Evolutionary conservation across 2,113 vertebrate species (phyloP), one percentile per base, ranked within the genome.

Genomic region (Craseonycteris thonglongyai): DNA sequence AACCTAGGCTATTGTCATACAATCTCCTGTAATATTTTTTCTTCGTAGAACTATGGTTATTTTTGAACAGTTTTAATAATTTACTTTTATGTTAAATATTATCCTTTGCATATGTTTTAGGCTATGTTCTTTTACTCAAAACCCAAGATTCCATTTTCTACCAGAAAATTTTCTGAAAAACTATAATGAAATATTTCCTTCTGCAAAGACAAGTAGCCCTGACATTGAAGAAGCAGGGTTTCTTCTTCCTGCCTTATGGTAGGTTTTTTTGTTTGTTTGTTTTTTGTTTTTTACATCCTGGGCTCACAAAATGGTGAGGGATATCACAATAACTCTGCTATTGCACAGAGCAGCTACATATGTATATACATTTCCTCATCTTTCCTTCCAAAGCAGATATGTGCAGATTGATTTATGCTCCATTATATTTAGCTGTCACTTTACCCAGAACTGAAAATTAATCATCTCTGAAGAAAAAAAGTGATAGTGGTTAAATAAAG

Each of bases 351-450:
- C 66, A 4, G 16, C 81, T 47, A 26, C 45, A 28, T 51, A 21
- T 56, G 16, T 71, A 30, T 54, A 47, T 38, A 33, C 11, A 28
- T 30, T 72, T 35, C 5, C 33, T 90, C 40, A 54, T 61, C 76
- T 93, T 88, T 88, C n/a, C n/a, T 63, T 63, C 38, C 66, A 84
- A 47, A 79, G 35, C 69, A 89, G 83, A 79, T 86, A 79, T 79
- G 84, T 89, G n/a, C 61, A 47, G 79, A 85, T 16, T 84, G 82
- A 91, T 94, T 94, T 35, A 81, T 79, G 63, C 47, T 76, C 24
- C 88, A 56, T 88, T 94, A 40, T 91, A 72, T 93, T 78, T 88
- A 95, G 78, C 86, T 93, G 95, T 94, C 86, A 63, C 49, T 88
- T 92, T 82, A 80, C 47, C 79, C 56, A 40, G 68, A 95, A 88